Evolutionary conservation across 2,113 vertebrate genomes (phyloP), one percentile per base, ranked within the genome.

Genomic region (Mesocricetus auratus): DNA sequence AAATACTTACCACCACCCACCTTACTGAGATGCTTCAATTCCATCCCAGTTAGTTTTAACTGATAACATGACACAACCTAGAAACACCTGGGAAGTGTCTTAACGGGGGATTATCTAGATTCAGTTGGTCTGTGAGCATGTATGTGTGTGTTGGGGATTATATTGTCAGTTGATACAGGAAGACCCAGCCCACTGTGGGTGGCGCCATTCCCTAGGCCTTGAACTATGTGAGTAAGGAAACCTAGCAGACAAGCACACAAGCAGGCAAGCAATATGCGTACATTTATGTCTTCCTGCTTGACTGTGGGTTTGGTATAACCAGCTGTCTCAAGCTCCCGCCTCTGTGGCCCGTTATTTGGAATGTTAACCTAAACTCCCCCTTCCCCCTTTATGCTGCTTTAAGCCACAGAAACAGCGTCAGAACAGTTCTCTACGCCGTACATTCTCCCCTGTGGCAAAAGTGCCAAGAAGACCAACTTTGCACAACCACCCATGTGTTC

Each of bases 381-480:
- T 29, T 15, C n/a, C 7, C 45, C 39, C 26, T 62, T 17, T 64
- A 15, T 83, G 81, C 15, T 85, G 24, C 58, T 62, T 42, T 62
- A 39, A 42, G 22, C 24, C 42, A 64, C 81, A 85, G 56, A 31
- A 62, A 31, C 24, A 13, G 45, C 39, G 64, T 42, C 5, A 10
- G n/a, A 62, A 5, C 7, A 5, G 22, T 42, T 12, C 12, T 29
- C 64, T 24, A 0, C 7, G 1, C 47, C 7, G 19, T 39, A 19
- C 22, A 5, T 3, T 39, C 33, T 82, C 60, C 31, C 62, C 50
- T 15, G 56, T 36, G 90, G 42, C 33, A 56, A 11, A 56, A 64
- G 26, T 33, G 42, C 50, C 69, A 73, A 47, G 45, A 78, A 79
- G 58, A 71, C 60, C 39, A 47, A 31, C 50, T 74, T 68, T 31